Evolutionary conservation across 2,797 vertebrate species (phyloP).

Genomic region (Anabacerthia variegaticeps): DNA sequence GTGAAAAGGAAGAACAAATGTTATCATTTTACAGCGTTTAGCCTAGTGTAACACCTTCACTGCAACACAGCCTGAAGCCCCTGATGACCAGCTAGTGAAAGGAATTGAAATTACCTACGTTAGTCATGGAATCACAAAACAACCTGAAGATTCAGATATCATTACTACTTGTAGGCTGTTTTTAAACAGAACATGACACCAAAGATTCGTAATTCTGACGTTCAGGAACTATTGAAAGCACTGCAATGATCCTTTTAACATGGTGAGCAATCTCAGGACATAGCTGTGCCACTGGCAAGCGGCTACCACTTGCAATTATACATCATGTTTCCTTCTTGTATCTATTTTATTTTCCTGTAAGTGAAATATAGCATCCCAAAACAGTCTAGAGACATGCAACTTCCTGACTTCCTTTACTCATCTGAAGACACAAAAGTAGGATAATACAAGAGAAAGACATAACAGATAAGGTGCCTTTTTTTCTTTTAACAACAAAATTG

Average conservation of each 20-base stretch:
- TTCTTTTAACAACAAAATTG: background rate
- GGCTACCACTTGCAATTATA: background rate
- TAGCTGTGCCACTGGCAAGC: background rate
- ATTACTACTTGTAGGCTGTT: background rate
- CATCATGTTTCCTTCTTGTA: background rate
- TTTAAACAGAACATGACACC: background rate
- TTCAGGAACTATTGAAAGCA: background rate
- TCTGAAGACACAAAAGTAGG: background rate
- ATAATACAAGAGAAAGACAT: background rate
- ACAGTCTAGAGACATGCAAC: background rate
- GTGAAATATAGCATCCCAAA: background rate
- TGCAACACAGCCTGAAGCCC: constrained; percentile 34
- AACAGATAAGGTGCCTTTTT: background rate
- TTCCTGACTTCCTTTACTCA: background rate
- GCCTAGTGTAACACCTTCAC: constrained; percentile 71
- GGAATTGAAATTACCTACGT: background rate
- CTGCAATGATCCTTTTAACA: background rate
- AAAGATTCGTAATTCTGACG: background rate
- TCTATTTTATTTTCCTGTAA: background rate
- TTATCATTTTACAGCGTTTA: constrained; percentile 75
- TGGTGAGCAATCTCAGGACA: fast-evolving
- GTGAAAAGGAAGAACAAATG: constrained; percentile 75
- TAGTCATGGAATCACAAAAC: background rate
- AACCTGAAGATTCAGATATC: background rate
- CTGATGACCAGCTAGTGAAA: constrained; percentile 4